phyloP scores from a whole-genome alignment of 2,797 vertebrate species.

The Gephyroberyx darwinii region DNA sequence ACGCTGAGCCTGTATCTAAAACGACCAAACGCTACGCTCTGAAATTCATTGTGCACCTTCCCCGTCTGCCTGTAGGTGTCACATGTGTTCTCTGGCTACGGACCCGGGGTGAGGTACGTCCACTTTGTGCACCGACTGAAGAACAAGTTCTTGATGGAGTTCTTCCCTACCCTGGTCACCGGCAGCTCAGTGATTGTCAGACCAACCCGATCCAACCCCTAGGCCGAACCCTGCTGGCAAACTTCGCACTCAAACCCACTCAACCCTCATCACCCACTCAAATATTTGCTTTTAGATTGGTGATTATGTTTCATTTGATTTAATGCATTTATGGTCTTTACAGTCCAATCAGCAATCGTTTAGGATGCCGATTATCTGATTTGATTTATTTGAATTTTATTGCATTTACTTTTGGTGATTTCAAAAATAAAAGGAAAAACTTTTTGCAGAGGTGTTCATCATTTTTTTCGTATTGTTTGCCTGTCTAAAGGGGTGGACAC shows the following conservation, averaged over 20 bases:
- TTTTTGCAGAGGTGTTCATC: neutral
- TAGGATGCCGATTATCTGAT: neutral
- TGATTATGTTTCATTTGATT: neutral
- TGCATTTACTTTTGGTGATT: neutral
- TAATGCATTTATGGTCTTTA: neutral
- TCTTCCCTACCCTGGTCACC: slow-evolving; percentile 79
- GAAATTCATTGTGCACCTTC: slow-evolving; percentile 30
- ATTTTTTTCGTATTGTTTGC: neutral
- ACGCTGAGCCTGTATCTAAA: neutral
- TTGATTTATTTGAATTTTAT: neutral
- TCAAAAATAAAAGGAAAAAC: neutral
- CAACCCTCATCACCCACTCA: neutral
- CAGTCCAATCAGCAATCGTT: neutral
- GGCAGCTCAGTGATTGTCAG: slow-evolving; percentile 81
- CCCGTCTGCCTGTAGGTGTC: slow-evolving; percentile 81
- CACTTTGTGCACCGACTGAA: slow-evolving; percentile 84
- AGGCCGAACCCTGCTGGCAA: neutral
- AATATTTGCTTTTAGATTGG: neutral
- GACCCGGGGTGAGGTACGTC: slow-evolving; percentile 83
- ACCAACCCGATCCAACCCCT: slow-evolving; percentile 57
- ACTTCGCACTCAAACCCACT: neutral
- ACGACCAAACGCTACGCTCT: neutral
- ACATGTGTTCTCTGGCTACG: slow-evolving; percentile 86
- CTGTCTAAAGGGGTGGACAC: too few relatives aligned
- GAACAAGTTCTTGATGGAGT: slow-evolving; percentile 77